These are phyloP conservation scores for Aepyceros melampus DNA, from an alignment of 2,113 vertebrate species.

Conservation along the genomic window DNA sequence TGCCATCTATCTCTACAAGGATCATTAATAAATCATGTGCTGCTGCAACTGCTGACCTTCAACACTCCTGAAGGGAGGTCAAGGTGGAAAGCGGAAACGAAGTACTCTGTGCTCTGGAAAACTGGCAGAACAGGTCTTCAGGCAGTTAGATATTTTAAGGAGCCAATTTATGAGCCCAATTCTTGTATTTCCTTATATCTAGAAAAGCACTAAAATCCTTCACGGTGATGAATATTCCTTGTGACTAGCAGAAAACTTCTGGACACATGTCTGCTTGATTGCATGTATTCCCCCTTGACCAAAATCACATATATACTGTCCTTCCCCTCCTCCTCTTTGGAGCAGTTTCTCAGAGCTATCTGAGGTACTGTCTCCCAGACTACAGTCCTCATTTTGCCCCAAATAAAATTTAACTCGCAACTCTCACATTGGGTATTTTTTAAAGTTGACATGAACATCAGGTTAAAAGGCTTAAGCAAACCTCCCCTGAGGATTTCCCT, in stretches of 20 bases:
- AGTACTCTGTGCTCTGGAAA: not conserved
- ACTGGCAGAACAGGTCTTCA: not conserved
- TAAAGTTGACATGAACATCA: not conserved
- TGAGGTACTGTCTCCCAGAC: not conserved
- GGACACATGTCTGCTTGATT: not conserved
- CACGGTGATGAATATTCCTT: not conserved
- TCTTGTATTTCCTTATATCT: not conserved
- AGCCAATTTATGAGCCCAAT: not conserved
- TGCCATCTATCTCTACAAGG: not conserved
- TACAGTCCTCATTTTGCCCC: not conserved
- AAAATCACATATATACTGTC: not conserved
- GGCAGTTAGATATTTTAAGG: not conserved
- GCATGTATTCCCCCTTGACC: not conserved
- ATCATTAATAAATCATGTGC: not conserved
- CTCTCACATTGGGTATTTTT: not conserved
- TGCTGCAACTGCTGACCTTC: not conserved
- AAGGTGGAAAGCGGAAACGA: not conserved
- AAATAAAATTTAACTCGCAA: not conserved
- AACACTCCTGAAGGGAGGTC: not conserved
- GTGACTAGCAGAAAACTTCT: not conserved
- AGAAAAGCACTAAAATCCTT: not conserved
- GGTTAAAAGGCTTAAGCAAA: not conserved
- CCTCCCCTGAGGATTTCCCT: not conserved
- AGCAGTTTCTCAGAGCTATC: not conserved
- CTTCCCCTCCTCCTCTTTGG: not conserved